Evolutionary conservation across 2,113 vertebrate genomes (phyloP).

Genomic region (Promerops cafer): DNA sequence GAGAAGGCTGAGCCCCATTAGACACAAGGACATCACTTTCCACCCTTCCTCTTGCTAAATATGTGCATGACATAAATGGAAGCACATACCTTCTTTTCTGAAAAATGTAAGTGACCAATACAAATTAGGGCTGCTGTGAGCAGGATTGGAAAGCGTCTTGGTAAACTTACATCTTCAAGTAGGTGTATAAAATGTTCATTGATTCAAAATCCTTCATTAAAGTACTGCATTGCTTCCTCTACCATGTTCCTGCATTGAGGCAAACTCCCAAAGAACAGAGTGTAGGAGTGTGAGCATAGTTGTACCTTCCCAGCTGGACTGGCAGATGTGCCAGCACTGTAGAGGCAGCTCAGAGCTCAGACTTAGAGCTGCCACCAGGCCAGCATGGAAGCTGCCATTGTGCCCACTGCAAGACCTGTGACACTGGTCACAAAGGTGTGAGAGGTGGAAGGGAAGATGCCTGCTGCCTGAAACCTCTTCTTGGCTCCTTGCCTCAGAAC

Average conservation of each 20-base stretch:
- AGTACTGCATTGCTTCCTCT: background rate
- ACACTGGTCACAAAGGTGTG: background rate
- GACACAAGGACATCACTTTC: background rate
- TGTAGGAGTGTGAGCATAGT: background rate
- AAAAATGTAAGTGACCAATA: background rate
- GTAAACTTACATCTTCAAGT: background rate
- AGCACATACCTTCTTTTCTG: background rate
- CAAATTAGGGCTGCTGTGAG: background rate
- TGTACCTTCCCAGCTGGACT: background rate
- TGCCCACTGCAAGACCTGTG: background rate
- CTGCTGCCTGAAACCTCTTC: background rate
- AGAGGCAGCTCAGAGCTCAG: background rate
- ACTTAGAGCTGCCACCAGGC: background rate
- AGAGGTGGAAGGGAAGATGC: background rate
- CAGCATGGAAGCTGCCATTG: background rate
- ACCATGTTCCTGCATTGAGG: background rate
- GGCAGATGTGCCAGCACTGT: background rate
- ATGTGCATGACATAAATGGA: background rate
- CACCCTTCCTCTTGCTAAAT: background rate
- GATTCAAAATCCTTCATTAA: background rate
- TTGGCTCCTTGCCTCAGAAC: background rate
- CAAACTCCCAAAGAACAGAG: background rate
- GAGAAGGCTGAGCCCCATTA: background rate
- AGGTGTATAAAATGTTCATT: background rate
- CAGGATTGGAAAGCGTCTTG: rapidly evolving